These are phyloP conservation scores for Caenorhabditis tropicalis DNA, from an alignment of 1,140 invertebrate species.

Conservation along the genomic window DNA sequence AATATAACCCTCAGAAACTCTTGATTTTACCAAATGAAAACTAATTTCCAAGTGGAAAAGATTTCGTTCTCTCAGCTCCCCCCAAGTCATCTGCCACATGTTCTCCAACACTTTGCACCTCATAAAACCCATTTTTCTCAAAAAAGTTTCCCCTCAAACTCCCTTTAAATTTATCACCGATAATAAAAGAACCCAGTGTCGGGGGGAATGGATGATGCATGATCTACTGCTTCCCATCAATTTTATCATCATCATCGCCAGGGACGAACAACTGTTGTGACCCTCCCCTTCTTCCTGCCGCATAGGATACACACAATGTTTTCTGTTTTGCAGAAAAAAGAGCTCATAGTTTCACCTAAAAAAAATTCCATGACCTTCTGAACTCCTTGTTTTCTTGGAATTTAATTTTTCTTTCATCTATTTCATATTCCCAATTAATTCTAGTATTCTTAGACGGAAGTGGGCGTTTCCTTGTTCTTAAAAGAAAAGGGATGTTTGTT, in stretches of 20 bases:
- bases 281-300: not conserved
- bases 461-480: not conserved
- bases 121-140: not conserved
- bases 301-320: not conserved
- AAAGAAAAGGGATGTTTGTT: not conserved
- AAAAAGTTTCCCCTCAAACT: not conserved
- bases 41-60: too few species aligned
- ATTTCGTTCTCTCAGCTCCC: not conserved
- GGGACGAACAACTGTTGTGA: constrained; percentile 18
- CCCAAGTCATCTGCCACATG: not conserved
- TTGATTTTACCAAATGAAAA: too few species aligned
- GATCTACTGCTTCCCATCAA: constrained; percentile 13
- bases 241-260: not conserved
- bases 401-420: not conserved
- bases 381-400: not conserved
- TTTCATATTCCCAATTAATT: not conserved
- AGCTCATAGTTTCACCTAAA: not conserved
- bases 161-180: not conserved
- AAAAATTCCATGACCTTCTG: not conserved
- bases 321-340: not conserved
- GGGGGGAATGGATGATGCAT: not conserved
- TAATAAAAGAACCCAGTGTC: not conserved
- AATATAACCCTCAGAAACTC: too few species aligned
- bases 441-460: not conserved
- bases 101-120: not conserved